phyloP scores from a whole-genome alignment of 2,797 vertebrate genomes.

The Taenioides sp. region DNA sequence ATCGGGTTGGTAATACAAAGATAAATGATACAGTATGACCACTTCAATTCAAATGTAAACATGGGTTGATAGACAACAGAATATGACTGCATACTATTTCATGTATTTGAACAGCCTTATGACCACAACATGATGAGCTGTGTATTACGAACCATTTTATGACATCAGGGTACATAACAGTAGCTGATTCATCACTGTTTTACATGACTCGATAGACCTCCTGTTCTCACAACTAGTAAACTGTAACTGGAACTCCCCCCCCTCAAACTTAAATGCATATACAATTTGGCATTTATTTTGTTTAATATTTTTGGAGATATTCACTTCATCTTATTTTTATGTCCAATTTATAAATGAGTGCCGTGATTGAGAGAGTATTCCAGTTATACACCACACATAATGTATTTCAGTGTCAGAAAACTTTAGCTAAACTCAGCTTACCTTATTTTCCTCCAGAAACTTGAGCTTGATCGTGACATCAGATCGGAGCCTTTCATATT shows the following conservation, averaged over 20 bases:
- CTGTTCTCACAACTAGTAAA: background rate
- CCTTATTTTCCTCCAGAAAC: slow-evolving; percentile 98
- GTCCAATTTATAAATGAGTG: background rate
- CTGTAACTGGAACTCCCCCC: too few species aligned
- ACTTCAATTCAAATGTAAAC: background rate
- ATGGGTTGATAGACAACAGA: too few species aligned
- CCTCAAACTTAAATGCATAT: background rate
- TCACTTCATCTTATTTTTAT: background rate
- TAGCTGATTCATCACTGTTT: background rate
- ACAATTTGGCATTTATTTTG: background rate
- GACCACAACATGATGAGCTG: too few species aligned
- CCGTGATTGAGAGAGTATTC: background rate
- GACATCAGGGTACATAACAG: too few species aligned
- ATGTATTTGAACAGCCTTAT: too few species aligned
- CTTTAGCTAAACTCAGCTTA: slow-evolving; percentile 38
- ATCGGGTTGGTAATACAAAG: background rate
- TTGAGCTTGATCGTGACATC: slow-evolving; percentile 95
- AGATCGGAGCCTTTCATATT: slow-evolving; percentile 91
- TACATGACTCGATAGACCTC: too few species aligned
- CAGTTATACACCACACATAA: background rate
- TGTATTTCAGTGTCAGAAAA: background rate
- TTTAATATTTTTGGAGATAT: background rate
- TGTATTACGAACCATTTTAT: too few species aligned
- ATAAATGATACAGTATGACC: background rate
- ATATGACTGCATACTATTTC: too few species aligned